Evolutionary conservation across 2,797 vertebrate species (phyloP), one percentile per base, ranked within the genome.

Genomic region (Apogon hyalosoma): DNA sequence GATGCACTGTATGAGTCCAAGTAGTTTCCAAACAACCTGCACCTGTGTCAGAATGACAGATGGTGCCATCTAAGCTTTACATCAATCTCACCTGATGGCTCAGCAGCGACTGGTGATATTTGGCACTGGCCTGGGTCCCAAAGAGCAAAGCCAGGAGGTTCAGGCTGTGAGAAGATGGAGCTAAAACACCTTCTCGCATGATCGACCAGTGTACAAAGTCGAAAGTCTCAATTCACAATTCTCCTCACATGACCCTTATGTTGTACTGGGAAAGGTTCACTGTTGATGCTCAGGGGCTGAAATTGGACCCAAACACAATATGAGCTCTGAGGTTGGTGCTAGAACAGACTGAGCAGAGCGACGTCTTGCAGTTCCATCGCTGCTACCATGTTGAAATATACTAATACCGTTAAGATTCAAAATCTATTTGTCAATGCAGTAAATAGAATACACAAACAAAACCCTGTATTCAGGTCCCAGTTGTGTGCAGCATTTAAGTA

Each of bases 41-140:
- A 40, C 36, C 18, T 79, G 60, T 76, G 81, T 88, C 81, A 85
- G 33, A 59, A 76, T 88, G 85, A 88, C 80, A 79, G 73, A 89
- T 87, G 79, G 74, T 0, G 2, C 64, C 40, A 49, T 80, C 54
- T 58, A 54, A 66, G 63, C 55, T 49, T 11, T 46, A 66, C 70
- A 84, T 82, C 83, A 72, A 67, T 80, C 73, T 84, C 67, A 79
- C 64, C 75, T 64, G 76, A 75, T 57, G 56, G 72, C 67, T 73
- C 54, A 75, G 75, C 75, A 56, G 75, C 7, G 4, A 69, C 66
- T 46, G 69, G 48, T 56, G 59, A 79, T 69, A 62, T 53, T 55
- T 71, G 73, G 59, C 61, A 57, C 61, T 48, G 54, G 50, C 15
- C 56, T 40, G 38, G 48, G 55, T 72, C 71, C 61, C 41, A 58